Evolutionary conservation across 2,888 invertebrate genomes (phyloP), one percentile per base, ranked within the genome.

Genomic region (Ceraclea dissimilis): DNA sequence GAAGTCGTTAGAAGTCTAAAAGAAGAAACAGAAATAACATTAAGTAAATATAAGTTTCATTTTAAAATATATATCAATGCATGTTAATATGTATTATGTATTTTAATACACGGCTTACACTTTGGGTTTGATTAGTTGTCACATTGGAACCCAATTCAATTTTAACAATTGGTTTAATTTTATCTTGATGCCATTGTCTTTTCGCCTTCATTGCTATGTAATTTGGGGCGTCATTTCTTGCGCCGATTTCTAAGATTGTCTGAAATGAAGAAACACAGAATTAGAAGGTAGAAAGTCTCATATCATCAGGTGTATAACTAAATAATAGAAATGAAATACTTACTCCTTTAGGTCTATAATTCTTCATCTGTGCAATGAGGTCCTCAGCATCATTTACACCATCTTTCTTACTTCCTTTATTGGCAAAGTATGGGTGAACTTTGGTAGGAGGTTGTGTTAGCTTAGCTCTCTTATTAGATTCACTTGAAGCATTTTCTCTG

Each of bases 161-260:
- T 70, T 81, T 72, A 52, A 71, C 69, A 60, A 71, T 71, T 66
- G 71, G 60, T 64, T 69, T 66, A 69, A 86, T 78, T 71, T 78
- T 67, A 67, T 83, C 69, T 69, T 83, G 75, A 73, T 95, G 82
- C 67, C 84, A 76, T 62, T 83, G 79, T 50, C 97, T 81, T 71
- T 94, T 95, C 11, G 82, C 79, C 70, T 93, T 91, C 96, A 98
- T 98, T 0, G 90, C 85, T 56, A 83, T 72, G 63, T 88, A 88
- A 67, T 85, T 85, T 1, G 82, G 79, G 0, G 91, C 88, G 68
- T 92, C 84, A 65, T 85, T 81, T 68, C 87, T 90, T 0, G 88
- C 82, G 47, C 90, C 88, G 51, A 97, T 79, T 75, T 98, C 98
- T 71, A 98, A 91, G 65, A 98, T 89, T 0, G 96, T 98, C 93